Base-by-base conservation (phyloP, 2,797 vertebrate species). In the Pipistrellus nathusii region DNA sequence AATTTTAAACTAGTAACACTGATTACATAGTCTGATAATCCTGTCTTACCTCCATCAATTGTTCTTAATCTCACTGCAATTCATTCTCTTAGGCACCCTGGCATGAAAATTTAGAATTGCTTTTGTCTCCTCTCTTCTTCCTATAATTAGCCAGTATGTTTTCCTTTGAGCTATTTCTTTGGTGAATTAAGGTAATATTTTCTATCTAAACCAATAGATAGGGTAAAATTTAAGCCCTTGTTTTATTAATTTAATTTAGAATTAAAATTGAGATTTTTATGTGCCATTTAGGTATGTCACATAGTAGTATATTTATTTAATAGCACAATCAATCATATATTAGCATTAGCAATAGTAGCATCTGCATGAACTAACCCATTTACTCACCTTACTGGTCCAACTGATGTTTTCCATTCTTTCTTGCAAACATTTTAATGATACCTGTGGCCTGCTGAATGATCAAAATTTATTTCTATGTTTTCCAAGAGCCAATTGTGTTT, bases 201-300 rank as follows among this genome's bases (percentile, higher is more conserved):
- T 87, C 46, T 53, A 41, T 73, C 9, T 95, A 86, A 93, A 72
- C 5, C 66, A 81, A 38, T 46, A 86, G 48, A 80, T 76, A 81
- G 51, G 7, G 6, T 87, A 59, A 62, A 30, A 30, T 62, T 64
- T 78, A 25, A 75, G 62, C 25, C 20, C 13, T 85, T 85, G 59
- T 73, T 66, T 90, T 73, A 77, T 84, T 89, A 84, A 51, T 76
- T 93, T 76, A 44, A 55, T 69, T 91, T 76, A 62, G 44, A 96
- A 84, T 75, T 41, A 90, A 48, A 80, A 91, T 76, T 94, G 80
- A 73, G 82, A 55, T 78, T 72, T 71, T 51, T 46, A 30, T 30
- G 38, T 94, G 53, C 23, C 64, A 92, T 5, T 72, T 93, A 48
- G 8, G 35, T 76, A 23, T 86, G 35, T 30, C 35, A 68, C 35